These are phyloP conservation scores for Nymphalis c-album DNA, from an alignment of 2,888 invertebrate genomes.

Conservation along the genomic window DNA sequence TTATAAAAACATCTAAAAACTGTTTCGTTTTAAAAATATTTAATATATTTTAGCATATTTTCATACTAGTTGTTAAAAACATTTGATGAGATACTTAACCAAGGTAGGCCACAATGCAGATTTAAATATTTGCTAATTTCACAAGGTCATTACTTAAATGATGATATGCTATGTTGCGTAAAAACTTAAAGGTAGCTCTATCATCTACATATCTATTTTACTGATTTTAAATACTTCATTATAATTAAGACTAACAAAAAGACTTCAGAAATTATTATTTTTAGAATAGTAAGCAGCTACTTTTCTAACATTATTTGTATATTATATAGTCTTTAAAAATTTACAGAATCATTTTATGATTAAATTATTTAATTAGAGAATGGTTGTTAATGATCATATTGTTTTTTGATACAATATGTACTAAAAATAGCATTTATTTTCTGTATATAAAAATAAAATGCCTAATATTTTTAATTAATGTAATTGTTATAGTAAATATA, in stretches of 20 bases:
- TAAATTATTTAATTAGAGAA: too few species aligned
- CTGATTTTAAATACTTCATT: background rate
- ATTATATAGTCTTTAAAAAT: too few species aligned
- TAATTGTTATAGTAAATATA: background rate
- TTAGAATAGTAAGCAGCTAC: too few species aligned
- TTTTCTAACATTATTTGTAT: too few species aligned
- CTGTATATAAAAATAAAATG: too few species aligned
- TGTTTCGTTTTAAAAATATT: background rate
- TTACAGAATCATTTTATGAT: too few species aligned
- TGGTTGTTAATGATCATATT: too few species aligned
- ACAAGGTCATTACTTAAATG: conserved; percentile 58
- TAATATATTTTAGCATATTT: conserved; percentile 32
- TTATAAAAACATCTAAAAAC: too few species aligned
- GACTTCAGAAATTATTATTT: background rate
- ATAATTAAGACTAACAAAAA: conserved; percentile 2
- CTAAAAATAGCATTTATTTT: too few species aligned
- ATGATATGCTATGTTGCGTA: conserved; percentile 40
- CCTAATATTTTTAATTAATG: too few species aligned
- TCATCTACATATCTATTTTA: conserved; percentile 26
- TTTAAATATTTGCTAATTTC: conserved; percentile 65
- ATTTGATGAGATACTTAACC: conserved; percentile 50
- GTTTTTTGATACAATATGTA: too few species aligned
- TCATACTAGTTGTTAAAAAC: conserved; percentile 28
- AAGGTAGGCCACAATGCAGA: conserved; percentile 61
- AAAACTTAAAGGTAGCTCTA: conserved; percentile 33